Conservation (phyloP, 2,888 invertebrate species). For the Chloroclysta siterata region DNA sequence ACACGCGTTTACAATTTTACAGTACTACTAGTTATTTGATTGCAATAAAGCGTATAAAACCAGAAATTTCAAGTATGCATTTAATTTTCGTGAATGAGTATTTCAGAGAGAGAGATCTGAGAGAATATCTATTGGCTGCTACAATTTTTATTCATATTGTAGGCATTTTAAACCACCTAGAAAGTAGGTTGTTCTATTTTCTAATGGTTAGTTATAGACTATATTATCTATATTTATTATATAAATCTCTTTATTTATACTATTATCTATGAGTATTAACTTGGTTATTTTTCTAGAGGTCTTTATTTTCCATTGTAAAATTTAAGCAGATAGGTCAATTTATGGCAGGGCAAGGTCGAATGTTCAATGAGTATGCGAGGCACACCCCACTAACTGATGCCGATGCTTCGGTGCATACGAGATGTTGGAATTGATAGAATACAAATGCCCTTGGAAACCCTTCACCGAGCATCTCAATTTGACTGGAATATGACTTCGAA, state of each 20-base stretch:
- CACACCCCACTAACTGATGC: slow-evolving; percentile 73
- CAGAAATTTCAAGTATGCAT: neutral
- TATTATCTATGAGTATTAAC: no score
- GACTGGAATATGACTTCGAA: slow-evolving; percentile 15
- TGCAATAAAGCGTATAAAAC: neutral
- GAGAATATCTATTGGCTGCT: no score
- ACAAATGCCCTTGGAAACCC: slow-evolving; percentile 56
- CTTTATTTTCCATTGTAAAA: neutral
- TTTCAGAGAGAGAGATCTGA: no score
- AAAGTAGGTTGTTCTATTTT: no score
- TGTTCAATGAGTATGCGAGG: slow-evolving; percentile 67
- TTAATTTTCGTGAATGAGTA: neutral
- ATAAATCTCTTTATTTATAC: no score
- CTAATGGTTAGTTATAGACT: no score
- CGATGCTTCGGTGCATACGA: slow-evolving; percentile 67
- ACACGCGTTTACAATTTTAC: slow-evolving; percentile 1
- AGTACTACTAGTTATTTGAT: neutral
- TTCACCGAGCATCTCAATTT: slow-evolving; percentile 19
- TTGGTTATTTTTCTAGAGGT: neutral
- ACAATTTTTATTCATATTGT: no score
- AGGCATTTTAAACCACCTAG: no score
- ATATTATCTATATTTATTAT: no score
- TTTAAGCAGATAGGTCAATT: slow-evolving; percentile 25
- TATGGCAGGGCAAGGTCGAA: slow-evolving; percentile 34
- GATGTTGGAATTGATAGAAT: slow-evolving; percentile 75